These are phyloP conservation scores for Drosophila eugracilis DNA, from an alignment of 1,140 invertebrate genomes.

Conservation along the genomic window DNA sequence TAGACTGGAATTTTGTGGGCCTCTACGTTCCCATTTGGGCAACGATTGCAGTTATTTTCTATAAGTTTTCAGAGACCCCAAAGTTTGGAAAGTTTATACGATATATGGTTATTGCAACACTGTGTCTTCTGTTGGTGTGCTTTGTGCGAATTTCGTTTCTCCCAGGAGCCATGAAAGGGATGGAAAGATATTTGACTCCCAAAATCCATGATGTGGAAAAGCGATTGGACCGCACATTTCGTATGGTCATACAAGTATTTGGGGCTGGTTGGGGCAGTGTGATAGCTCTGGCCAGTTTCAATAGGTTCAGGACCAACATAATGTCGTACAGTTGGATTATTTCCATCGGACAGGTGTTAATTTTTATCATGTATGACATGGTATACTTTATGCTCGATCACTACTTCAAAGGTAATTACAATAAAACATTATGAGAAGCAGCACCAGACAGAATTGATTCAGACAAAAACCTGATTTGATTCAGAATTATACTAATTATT, in stretches of 20 bases:
- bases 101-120: constrained; percentile 33
- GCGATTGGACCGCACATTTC: constrained; percentile 16
- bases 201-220: background rate
- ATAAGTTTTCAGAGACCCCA: constrained; percentile 58
- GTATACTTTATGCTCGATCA: constrained; percentile 52
- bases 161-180: constrained; percentile 86
- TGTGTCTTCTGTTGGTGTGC: constrained; percentile 52
- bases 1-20: constrained; percentile 51
- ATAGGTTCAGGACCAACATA: constrained; percentile 93
- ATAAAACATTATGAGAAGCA: background rate
- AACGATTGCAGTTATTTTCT: constrained; percentile 51
- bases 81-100: constrained; percentile 65
- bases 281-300: too few relatives aligned
- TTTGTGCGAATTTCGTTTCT: constrained; percentile 83
- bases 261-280: constrained; percentile 96
- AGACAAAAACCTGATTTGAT: too few relatives aligned
- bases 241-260: constrained; percentile 86
- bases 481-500: too few relatives aligned
- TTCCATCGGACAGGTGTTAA: constrained; percentile 58
- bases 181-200: constrained; percentile 89
- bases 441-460: too few relatives aligned
- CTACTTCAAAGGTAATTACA: constrained; percentile 41
- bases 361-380: constrained; percentile 61
- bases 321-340: constrained; percentile 74
- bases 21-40: constrained; percentile 46